A percentile compares a stretch with the other conserved stretches of the same genome.
Evolutionary conservation across 2,888 invertebrate species (phyloP).

Genomic region (Sialis fuliginosa): DNA sequence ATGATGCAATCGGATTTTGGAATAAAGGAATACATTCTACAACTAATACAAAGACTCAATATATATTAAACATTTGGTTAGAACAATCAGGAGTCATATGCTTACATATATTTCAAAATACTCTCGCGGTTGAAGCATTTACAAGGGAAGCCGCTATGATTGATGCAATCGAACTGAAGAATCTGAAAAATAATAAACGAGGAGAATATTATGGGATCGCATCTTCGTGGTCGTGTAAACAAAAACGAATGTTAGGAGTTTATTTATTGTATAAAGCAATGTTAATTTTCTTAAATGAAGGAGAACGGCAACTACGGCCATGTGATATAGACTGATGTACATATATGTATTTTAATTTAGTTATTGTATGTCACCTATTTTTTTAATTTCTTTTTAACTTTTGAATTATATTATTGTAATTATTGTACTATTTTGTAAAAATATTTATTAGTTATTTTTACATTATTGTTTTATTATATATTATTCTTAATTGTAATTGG

Average conservation of each 20-base stretch:
- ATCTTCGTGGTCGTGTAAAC: constrained; percentile 51
- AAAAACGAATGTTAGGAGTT: constrained; percentile 56
- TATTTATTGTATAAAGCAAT: constrained; percentile 66
- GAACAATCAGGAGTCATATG: constrained; percentile 72
- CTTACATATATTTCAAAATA: constrained; percentile 78
- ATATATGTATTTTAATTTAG: no score
- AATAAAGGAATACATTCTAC: constrained; percentile 28
- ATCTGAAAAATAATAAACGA: constrained; percentile 57
- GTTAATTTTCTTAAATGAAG: constrained; percentile 70
- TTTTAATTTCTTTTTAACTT: neutral
- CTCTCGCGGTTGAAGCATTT: constrained; percentile 80
- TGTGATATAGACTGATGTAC: constrained; percentile 40
- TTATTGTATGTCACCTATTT: neutral
- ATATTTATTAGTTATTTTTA: neutral
- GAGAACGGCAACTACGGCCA: constrained; percentile 73
- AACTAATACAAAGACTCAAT: constrained; percentile 44
- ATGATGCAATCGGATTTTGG: constrained; percentile 64
- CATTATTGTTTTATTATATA: neutral
- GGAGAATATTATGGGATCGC: constrained; percentile 74
- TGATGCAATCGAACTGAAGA: constrained; percentile 59
- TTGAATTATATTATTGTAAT: neutral
- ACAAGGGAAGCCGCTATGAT: constrained; percentile 92
- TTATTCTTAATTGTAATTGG: no score
- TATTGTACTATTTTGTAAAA: neutral
- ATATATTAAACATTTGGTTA: constrained; percentile 79